Conservation (phyloP, 2,113 vertebrate genomes). For the Chaetura pelagica region DNA sequence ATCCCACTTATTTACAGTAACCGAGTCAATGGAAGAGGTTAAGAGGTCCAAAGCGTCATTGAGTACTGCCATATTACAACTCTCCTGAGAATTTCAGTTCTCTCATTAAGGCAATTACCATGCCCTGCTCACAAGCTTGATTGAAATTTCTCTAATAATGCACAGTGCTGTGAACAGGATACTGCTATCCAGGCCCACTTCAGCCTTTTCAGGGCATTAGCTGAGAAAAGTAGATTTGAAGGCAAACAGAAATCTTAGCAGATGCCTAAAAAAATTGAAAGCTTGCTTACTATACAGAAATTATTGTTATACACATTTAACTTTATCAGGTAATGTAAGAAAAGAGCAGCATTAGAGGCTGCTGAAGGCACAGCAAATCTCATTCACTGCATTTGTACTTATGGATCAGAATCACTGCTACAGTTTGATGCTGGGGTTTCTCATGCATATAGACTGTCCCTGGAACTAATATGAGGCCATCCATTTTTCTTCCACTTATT, state of each 20-base stretch:
- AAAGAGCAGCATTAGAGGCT: not conserved
- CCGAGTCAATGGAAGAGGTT: not conserved
- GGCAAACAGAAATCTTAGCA: not conserved
- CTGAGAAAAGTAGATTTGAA: not conserved
- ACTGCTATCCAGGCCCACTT: not conserved
- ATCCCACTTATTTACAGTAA: not conserved
- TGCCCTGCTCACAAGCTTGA: constrained; percentile 2
- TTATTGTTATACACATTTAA: not conserved
- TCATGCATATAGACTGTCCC: not conserved
- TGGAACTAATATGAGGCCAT: not conserved
- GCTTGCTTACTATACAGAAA: not conserved
- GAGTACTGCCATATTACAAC: not conserved
- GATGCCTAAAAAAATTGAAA: not conserved
- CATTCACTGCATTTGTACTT: not conserved
- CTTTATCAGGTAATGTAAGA: not conserved
- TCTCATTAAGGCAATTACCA: constrained; percentile 26
- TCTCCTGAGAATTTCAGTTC: not conserved
- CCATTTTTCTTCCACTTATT: not conserved
- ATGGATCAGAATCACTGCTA: not conserved
- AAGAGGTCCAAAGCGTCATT: not conserved
- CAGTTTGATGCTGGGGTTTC: not conserved
- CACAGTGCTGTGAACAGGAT: not conserved
- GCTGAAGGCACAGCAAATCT: not conserved
- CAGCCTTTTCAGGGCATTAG: not conserved
- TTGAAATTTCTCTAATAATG: constrained; percentile 19